Percentiles rank a stretch among this genome's conserved stretches.
phyloP scores from a whole-genome alignment of 2,797 vertebrate genomes.

The Tympanoctomys barrerae region DNA sequence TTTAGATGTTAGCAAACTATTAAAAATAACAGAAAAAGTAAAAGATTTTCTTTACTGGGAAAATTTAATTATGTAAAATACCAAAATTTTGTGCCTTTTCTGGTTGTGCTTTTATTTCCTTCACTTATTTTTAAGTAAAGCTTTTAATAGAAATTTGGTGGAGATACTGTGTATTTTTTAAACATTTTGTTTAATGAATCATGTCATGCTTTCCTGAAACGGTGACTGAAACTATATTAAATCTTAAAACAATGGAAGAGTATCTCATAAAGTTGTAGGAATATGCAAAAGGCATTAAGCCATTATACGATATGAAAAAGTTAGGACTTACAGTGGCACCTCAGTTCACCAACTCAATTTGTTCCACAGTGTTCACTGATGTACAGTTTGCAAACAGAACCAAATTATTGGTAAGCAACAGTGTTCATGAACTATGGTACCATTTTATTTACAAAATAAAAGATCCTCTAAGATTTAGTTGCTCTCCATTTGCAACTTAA shows the following conservation, averaged over 20 bases:
- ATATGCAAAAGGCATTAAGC: conserved; percentile 6
- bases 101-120: neutral
- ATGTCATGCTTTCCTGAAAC: conserved; percentile 57
- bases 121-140: conserved; percentile 44
- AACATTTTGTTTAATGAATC: conserved; percentile 29
- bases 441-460: neutral
- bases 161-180: neutral
- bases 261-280: conserved; percentile 7
- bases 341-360: neutral
- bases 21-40: conserved; percentile 9
- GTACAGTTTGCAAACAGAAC: neutral
- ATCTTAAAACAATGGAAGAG: neutral
- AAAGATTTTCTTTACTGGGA: neutral
- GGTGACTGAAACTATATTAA: neutral
- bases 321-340: neutral
- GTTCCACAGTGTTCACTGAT: neutral
- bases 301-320: neutral
- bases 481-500: neutral
- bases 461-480: neutral
- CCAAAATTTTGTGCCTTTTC: neutral
- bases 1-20: neutral
- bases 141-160: conserved; percentile 51
- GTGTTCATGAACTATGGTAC: neutral
- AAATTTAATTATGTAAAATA: conserved; percentile 18
- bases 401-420: neutral